phyloP scores from a whole-genome alignment of 2,113 vertebrate species.

The Gnathonemus echidnorhynchus region DNA sequence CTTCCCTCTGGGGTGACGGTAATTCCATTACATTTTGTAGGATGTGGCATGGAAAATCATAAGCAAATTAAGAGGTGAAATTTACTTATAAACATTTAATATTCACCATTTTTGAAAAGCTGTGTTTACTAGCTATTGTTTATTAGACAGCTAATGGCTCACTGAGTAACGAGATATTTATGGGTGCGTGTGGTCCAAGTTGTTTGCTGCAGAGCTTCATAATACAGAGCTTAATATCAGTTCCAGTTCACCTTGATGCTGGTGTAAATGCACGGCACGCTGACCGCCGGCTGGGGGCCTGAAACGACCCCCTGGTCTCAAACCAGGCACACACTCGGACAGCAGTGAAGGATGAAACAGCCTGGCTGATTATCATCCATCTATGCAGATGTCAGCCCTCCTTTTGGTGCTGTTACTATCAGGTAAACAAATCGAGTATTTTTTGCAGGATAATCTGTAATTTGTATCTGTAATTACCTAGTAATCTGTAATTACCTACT shows the following conservation, averaged over 20 bases:
- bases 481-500: background rate
- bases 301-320: background rate
- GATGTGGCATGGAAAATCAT: conserved; percentile 25
- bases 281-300: background rate
- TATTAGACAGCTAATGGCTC: background rate
- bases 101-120: conserved; percentile 24
- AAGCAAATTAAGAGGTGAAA: conserved; percentile 33
- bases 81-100: conserved; percentile 29
- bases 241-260: background rate
- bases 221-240: background rate
- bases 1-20: conserved; percentile 32
- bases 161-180: background rate
- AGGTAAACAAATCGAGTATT: background rate
- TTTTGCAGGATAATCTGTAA: background rate
- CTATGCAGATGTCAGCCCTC: background rate
- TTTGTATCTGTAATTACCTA: background rate
- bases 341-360: background rate
- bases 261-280: background rate
- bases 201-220: background rate
- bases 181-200: background rate
- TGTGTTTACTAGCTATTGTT: background rate
- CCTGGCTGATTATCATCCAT: too few relatives aligned
- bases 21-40: conserved; percentile 37
- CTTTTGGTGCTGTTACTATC: background rate
- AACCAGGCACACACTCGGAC: background rate